Evolutionary conservation across 35 echinoderm and acorn worm species (phyloP), one percentile per base, ranked within the genome.

Genomic region (Ptychodera flava): DNA sequence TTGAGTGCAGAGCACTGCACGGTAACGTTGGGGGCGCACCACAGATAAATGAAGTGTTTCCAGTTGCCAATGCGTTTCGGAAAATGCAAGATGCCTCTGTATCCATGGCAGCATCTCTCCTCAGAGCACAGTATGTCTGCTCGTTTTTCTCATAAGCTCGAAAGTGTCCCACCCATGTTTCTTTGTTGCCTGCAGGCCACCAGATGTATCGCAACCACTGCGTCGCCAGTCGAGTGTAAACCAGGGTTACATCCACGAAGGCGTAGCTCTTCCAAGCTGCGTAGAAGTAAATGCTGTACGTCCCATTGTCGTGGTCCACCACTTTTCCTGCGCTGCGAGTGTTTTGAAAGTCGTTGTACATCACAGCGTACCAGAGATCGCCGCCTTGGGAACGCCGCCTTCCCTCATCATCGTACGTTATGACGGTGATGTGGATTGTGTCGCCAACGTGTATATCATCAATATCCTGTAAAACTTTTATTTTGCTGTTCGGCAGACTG

Each of bases 231-330:
- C 87, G 77, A 15, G 80, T 36, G 75, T 80, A 36, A 29, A 81
- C 87, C 38, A 89, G 34, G 29, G 80, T 89, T 10, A 89, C 83
- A 31, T 89, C 30, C 10, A 89, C 38, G 36, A 16, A 38, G 32
- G 78, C 87, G 37, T 32, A 31, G n/a, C 87, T 80, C 16, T 1
- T 27, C 87, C 87, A 89, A 1, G 79, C 80, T 30, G 34, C 87
- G 38, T 83, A 89, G 27, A 89, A 89, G 33, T 30, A 64, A 31
- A 89, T 80, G 35, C 87, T 89, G 29, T 89, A 89, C 15, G 87
- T 83, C 0, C 87, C 87, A 27, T 89, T 89, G 22, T 83, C 35
- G 87, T 89, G 80, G 75, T 89, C 87, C 6, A 89, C 31, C 2
- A 83, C 80, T 16, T 1, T 16, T 16, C 77, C 79, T 16, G 87